Evolutionary conservation across 64 coral and sea anemone genomes (phyloP).

Genomic region (Pocillopora verrucosa): DNA sequence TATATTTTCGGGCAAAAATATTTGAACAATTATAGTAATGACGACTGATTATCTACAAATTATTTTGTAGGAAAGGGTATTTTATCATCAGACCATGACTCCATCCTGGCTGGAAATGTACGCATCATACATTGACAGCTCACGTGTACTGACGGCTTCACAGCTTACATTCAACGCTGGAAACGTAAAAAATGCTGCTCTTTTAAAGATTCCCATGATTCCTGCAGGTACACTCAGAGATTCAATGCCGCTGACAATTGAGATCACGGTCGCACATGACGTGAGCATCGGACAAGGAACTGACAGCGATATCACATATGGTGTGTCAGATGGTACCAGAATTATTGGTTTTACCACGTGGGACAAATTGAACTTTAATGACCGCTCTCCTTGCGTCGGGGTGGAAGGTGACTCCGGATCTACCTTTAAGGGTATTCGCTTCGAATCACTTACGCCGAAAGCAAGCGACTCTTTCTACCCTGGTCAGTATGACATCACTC

Average conservation of each 20-base stretch:
- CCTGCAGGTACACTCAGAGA: conserved; percentile 6
- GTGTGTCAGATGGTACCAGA: conserved; percentile 25
- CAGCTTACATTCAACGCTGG: conserved; percentile 34
- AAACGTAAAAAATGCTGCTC: neutral
- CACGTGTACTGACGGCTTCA: neutral
- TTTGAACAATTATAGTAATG: neutral
- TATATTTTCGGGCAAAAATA: too few species aligned
- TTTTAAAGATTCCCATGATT: neutral
- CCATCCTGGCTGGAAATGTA: neutral
- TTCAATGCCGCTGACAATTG: conserved; percentile 12
- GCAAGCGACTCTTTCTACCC: conserved; percentile 12
- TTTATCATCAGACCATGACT: neutral
- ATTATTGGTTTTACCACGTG: neutral
- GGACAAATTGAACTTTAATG: neutral
- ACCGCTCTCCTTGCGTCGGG: neutral
- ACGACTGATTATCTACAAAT: neutral
- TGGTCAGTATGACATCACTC: conserved; percentile 32
- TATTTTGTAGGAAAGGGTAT: neutral
- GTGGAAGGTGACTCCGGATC: neutral
- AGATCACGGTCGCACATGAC: conserved; percentile 36
- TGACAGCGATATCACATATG: conserved; percentile 50
- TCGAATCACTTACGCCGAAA: neutral
- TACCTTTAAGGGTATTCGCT: neutral
- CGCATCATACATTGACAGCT: neutral
- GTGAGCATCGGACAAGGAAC: conserved; percentile 10